These are phyloP conservation scores for Phrynosoma platyrhinos DNA, from an alignment of 2,113 vertebrate species.

Conservation along the genomic window DNA sequence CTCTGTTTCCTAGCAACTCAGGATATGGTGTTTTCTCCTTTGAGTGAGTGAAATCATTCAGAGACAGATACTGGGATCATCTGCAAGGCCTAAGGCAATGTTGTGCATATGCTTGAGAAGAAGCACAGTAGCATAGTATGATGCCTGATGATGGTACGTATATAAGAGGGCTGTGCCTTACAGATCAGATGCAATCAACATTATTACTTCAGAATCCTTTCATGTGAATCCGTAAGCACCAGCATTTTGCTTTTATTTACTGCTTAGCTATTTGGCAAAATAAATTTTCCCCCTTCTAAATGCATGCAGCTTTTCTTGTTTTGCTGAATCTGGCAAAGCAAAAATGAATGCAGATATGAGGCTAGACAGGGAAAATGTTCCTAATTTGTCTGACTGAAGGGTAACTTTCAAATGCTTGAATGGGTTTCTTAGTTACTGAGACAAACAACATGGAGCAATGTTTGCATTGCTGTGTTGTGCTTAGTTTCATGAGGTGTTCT, in stretches of 20 bases:
- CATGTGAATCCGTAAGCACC: slow-evolving; percentile 11
- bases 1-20: slow-evolving; percentile 77
- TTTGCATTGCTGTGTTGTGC: slow-evolving; percentile 41
- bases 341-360: slow-evolving; percentile 56
- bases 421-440: slow-evolving; percentile 48
- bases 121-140: neutral
- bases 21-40: slow-evolving; percentile 68
- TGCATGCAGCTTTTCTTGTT: slow-evolving; percentile 44
- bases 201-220: slow-evolving; percentile 36
- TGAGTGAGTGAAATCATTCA: slow-evolving; percentile 45
- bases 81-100: slow-evolving; percentile 43
- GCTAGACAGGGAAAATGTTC: slow-evolving; percentile 28
- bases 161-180: neutral
- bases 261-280: slow-evolving; percentile 40
- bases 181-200: accelerated
- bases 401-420: slow-evolving; percentile 46
- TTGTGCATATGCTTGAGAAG: slow-evolving; percentile 13
- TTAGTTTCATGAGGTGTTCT: slow-evolving; percentile 36
- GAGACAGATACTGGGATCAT: slow-evolving; percentile 46
- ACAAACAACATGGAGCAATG: slow-evolving; percentile 25
- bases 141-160: slow-evolving; percentile 21
- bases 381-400: slow-evolving; percentile 14
- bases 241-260: slow-evolving; percentile 32
- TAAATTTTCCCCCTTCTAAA: slow-evolving; percentile 56
- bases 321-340: slow-evolving; percentile 45